A percentile compares a stretch with the other conserved stretches of the same genome.
phyloP scores from a whole-genome alignment of 1,140 invertebrate species.

The Drosophila kurseongensis region DNA sequence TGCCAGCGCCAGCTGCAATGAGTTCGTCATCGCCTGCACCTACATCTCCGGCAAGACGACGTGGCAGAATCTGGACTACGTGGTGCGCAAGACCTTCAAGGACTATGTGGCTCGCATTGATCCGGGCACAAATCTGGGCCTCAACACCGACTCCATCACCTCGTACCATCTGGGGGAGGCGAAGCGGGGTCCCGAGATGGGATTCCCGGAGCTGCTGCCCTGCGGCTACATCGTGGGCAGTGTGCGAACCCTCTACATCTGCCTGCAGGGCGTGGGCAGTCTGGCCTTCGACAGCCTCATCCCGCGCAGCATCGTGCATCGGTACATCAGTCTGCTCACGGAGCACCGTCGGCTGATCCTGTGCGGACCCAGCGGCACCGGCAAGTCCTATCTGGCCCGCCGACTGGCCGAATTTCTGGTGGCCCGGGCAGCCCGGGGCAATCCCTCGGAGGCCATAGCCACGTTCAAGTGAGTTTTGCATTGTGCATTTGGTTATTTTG shows the following conservation, averaged over 20 bases:
- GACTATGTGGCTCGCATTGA: conserved; percentile 97
- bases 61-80: conserved; percentile 97
- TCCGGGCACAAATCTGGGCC: conserved; percentile 94
- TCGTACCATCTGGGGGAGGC: conserved; percentile 97
- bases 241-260: conserved; percentile 91
- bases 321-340: conserved; percentile 94
- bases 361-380: conserved; percentile 98
- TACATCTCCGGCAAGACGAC: conserved; percentile 96
- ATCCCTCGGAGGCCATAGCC: conserved; percentile 91
- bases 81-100: conserved; percentile 96
- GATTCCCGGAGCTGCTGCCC: conserved; percentile 94
- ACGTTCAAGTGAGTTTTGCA: conserved; percentile 91
- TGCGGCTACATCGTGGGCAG: conserved; percentile 97
- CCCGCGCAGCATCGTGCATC: conserved; percentile 97
- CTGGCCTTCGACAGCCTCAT: conserved; percentile 98
- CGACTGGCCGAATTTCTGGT: conserved; percentile 97
- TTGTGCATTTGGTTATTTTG: too few species aligned
- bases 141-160: conserved; percentile 94
- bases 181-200: conserved; percentile 88
- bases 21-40: conserved; percentile 93
- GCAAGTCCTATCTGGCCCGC: conserved; percentile 98
- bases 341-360: conserved; percentile 97
- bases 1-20: conserved; percentile 85
- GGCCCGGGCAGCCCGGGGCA: conserved; percentile 87
- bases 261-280: conserved; percentile 95